phyloP scores from a whole-genome alignment of 2,797 vertebrate species.

The Buceros bicornis region DNA sequence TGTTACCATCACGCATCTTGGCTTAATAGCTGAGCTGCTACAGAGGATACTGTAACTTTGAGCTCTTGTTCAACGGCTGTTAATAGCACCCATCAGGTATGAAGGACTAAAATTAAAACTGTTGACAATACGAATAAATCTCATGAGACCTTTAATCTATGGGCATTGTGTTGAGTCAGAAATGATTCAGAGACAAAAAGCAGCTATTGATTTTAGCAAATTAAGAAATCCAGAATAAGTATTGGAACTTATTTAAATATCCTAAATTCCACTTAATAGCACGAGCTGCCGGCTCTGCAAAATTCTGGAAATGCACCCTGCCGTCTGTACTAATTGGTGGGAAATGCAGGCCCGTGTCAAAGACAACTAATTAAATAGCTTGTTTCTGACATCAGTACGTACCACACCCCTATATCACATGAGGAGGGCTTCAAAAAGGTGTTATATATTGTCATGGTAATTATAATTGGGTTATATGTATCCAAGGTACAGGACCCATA shows the following conservation, averaged over 20 bases:
- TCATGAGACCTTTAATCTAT: conserved; percentile 59
- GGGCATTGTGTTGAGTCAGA: conserved; percentile 42
- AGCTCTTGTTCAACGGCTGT: neutral
- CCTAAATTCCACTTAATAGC: conserved; percentile 72
- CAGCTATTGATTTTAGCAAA: conserved; percentile 66
- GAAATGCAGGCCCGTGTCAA: conserved; percentile 80
- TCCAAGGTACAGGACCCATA: conserved; percentile 71
- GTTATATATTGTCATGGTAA: conserved; percentile 82
- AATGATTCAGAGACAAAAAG: conserved; percentile 48
- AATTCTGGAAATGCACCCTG: conserved; percentile 82
- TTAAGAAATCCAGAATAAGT: conserved; percentile 60
- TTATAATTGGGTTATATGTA: conserved; percentile 82
- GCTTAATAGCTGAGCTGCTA: neutral
- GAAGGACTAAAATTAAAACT: conserved; percentile 70
- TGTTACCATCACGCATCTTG: neutral
- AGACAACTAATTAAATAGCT: conserved; percentile 85
- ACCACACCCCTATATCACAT: conserved; percentile 74
- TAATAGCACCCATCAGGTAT: conserved; percentile 25
- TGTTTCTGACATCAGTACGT: conserved; percentile 80
- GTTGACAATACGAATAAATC: conserved; percentile 68
- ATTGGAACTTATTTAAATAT: conserved; percentile 71
- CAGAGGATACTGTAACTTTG: conserved; percentile 12
- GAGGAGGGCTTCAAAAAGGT: conserved; percentile 74
- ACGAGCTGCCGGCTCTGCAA: conserved; percentile 67
- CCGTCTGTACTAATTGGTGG: conserved; percentile 84